Evolutionary conservation across 2,797 vertebrate genomes (phyloP).

Genomic region (Lepidocolaptes lacrymiger): DNA sequence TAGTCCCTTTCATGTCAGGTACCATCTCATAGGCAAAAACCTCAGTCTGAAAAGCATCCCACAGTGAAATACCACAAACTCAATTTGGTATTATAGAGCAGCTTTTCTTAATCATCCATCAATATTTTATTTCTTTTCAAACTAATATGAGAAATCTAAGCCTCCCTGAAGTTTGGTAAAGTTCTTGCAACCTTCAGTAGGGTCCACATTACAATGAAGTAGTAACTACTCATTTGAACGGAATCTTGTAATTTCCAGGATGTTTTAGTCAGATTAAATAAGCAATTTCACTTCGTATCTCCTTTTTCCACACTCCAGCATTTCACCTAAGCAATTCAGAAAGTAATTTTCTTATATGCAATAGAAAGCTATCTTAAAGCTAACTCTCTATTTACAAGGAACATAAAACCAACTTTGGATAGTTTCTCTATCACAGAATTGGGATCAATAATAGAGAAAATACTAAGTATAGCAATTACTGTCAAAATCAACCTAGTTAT

Average conservation of each 20-base stretch:
- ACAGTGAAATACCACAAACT: not conserved
- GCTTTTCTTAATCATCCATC: not conserved
- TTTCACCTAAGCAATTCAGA: not conserved
- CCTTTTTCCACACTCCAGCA: not conserved
- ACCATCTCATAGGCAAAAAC: not conserved
- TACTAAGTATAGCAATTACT: not conserved
- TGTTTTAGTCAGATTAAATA: not conserved
- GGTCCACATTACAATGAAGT: not conserved
- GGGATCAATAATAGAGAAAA: not conserved
- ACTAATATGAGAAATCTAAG: not conserved
- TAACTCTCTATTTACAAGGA: not conserved
- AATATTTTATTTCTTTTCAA: not conserved
- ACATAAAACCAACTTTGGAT: not conserved
- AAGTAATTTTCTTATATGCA: not conserved
- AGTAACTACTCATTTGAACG: not conserved
- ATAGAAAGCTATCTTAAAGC: conserved; percentile 1
- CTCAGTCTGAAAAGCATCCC: not conserved
- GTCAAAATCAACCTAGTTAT: not conserved
- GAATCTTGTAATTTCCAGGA: not conserved
- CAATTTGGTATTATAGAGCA: not conserved
- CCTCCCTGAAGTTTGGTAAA: not conserved
- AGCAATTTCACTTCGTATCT: not conserved
- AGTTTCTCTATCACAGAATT: not conserved
- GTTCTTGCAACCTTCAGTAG: not conserved
- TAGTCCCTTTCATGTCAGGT: not conserved